Percentiles rank a stretch among this genome's conserved stretches.
These are phyloP conservation scores for Hemistola chrysoprasaria DNA, from an alignment of 2,888 invertebrate genomes.

Conservation along the genomic window DNA sequence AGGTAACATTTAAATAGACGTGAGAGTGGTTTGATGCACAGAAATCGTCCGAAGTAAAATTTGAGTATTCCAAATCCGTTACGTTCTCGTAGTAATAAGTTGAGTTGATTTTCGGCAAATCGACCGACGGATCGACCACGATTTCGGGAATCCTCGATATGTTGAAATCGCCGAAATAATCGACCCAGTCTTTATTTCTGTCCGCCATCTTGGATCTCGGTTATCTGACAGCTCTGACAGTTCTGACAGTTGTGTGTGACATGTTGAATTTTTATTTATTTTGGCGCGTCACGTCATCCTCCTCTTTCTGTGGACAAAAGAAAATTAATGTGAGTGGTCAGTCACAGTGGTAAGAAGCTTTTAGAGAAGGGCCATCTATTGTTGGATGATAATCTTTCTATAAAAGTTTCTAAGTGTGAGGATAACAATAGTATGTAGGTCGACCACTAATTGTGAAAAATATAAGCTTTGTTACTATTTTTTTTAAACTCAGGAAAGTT, in stretches of 20 bases:
- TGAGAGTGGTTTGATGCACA: conserved; percentile 69
- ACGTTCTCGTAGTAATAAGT: conserved; percentile 52
- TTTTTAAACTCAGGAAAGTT: too few relatives aligned
- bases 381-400: background rate
- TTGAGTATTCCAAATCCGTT: conserved; percentile 51
- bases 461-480: too few relatives aligned
- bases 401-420: too few relatives aligned
- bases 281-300: conserved; percentile 19
- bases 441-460: too few relatives aligned
- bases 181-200: conserved; percentile 57
- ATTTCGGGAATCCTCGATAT: conserved; percentile 27
- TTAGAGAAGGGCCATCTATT: conserved; percentile 2
- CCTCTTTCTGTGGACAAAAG: conserved; percentile 28
- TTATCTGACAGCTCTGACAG: conserved; percentile 47
- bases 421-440: too few relatives aligned
- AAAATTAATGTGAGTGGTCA: conserved; percentile 9
- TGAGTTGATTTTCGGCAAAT: conserved; percentile 41
- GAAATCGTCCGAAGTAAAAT: conserved; percentile 65
- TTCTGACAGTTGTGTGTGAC: conserved; percentile 39
- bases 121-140: conserved; percentile 25
- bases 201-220: conserved; percentile 55
- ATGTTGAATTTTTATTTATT: conserved; percentile 25
- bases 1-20: conserved; percentile 84
- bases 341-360: conserved; percentile 7
- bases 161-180: conserved; percentile 52